These are phyloP conservation scores for Cnemophilus loriae DNA, from an alignment of 2,113 vertebrate species.

Conservation along the genomic window DNA sequence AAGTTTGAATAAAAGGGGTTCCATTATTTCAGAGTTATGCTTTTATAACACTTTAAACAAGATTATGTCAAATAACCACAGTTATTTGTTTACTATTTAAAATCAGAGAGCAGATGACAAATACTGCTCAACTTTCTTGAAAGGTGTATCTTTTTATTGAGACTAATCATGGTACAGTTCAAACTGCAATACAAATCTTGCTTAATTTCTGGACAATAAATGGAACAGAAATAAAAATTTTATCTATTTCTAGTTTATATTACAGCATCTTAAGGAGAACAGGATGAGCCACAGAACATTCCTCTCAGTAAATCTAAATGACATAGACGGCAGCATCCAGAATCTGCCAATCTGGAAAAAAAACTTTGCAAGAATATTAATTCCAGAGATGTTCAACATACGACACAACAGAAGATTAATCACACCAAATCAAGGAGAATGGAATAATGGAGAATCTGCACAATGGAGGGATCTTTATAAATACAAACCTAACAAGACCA, in stretches of 20 bases:
- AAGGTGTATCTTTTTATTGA: neutral
- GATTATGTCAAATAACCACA: neutral
- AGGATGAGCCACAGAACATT: neutral
- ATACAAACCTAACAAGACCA: neutral
- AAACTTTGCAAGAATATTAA: neutral
- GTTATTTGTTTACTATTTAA: neutral
- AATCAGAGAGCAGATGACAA: neutral
- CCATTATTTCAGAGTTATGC: slow-evolving; percentile 15
- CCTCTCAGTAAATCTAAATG: neutral
- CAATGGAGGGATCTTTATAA: neutral
- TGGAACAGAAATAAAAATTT: neutral
- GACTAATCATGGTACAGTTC: neutral
- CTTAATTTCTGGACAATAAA: neutral
- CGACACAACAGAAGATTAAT: neutral
- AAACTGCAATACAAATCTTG: neutral
- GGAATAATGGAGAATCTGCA: neutral
- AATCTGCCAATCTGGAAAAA: neutral
- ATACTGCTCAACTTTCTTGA: neutral
- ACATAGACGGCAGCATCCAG: neutral
- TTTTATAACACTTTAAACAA: slow-evolving; percentile 41
- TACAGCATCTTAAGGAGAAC: neutral
- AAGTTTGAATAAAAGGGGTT: slow-evolving; percentile 21
- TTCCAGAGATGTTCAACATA: neutral
- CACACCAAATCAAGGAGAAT: neutral
- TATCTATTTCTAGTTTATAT: neutral